phyloP scores from a whole-genome alignment of 1,140 invertebrate genomes.

The Meteorus sp. region DNA sequence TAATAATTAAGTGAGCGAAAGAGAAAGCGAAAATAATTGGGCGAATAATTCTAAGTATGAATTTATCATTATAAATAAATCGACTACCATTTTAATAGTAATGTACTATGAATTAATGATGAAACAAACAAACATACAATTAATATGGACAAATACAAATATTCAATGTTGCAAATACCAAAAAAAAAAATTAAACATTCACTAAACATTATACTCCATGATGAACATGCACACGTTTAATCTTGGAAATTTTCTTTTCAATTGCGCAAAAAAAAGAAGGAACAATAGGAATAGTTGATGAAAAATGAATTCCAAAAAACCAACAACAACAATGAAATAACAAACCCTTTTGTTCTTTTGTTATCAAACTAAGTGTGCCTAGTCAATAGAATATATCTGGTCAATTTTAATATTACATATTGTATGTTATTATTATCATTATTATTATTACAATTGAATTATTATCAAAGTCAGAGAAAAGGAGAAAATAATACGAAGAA shows the following conservation, averaged over 20 bases:
- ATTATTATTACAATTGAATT: constrained; percentile 54
- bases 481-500: constrained; percentile 42
- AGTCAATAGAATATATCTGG: constrained; percentile 61
- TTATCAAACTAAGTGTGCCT: constrained; percentile 61
- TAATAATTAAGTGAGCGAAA: constrained; percentile 33
- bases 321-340: constrained; percentile 22
- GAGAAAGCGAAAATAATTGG: constrained; percentile 29
- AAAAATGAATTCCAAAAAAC: constrained; percentile 28
- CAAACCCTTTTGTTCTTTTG: constrained; percentile 50
- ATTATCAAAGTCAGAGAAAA: too few species aligned
- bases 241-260: too few species aligned
- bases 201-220: too few species aligned
- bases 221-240: background rate
- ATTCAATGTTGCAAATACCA: constrained; percentile 1
- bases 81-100: background rate
- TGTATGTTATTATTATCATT: constrained; percentile 53
- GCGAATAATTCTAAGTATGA: background rate
- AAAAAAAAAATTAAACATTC: constrained; percentile 4
- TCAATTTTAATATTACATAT: constrained; percentile 59
- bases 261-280: constrained; percentile 32
- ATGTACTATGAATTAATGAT: background rate
- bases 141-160: background rate
- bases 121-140: constrained; percentile 5
- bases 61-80: constrained; percentile 3
- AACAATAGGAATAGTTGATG: constrained; percentile 26